Evolutionary conservation across 2,888 invertebrate species (phyloP).

Genomic region (Megastigmus dorsalis): DNA sequence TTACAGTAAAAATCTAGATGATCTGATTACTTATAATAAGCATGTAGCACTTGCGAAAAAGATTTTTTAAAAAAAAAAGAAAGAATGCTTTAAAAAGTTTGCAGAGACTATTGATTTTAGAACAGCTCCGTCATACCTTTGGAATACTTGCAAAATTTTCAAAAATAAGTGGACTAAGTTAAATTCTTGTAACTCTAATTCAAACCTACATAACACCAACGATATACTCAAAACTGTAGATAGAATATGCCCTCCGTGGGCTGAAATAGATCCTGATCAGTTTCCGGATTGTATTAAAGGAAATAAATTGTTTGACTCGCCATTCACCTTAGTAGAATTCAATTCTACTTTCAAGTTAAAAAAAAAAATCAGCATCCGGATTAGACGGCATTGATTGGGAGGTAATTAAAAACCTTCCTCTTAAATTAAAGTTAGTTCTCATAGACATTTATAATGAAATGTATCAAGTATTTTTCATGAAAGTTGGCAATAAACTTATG

Average conservation of each 20-base stretch:
- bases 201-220: neutral
- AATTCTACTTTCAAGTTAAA: neutral
- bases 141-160: too few relatives aligned
- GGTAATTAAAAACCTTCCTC: neutral
- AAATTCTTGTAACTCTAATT: neutral
- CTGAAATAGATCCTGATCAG: neutral
- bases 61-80: constrained; percentile 44
- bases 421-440: too few relatives aligned
- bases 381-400: neutral
- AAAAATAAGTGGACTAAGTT: too few relatives aligned
- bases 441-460: too few relatives aligned
- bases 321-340: neutral
- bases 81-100: constrained; percentile 26
- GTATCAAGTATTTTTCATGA: neutral
- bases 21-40: constrained; percentile 40
- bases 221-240: neutral
- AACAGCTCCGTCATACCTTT: neutral
- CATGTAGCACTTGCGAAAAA: constrained; percentile 25
- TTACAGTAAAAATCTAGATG: constrained; percentile 9
- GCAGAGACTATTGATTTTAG: constrained; percentile 3
- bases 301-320: neutral
- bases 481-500: neutral
- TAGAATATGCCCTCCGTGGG: neutral
- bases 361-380: neutral
- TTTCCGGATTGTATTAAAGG: neutral